Evolutionary conservation across 2,797 vertebrate species (phyloP).

Genomic region (Zenarchopterus dispar): DNA sequence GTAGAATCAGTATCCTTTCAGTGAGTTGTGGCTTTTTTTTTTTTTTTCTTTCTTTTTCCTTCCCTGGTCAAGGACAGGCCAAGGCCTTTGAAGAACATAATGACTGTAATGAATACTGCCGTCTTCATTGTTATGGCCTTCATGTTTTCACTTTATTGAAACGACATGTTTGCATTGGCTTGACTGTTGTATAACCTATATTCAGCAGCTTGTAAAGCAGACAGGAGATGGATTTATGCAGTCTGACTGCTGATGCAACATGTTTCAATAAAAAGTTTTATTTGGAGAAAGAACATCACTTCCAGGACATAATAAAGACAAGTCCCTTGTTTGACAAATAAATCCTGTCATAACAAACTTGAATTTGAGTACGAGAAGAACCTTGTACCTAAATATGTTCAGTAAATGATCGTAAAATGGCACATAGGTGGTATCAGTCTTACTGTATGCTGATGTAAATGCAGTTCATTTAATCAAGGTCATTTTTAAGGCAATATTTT

Average conservation of each 20-base stretch:
- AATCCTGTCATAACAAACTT: neutral
- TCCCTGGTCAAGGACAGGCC: slow-evolving; percentile 18
- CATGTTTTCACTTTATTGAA: too few species aligned
- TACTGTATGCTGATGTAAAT: neutral
- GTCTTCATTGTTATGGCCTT: slow-evolving; percentile 4
- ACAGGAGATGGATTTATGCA: neutral
- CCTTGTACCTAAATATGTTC: too few species aligned
- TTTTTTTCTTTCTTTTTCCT: neutral
- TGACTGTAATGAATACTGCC: neutral
- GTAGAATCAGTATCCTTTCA: neutral
- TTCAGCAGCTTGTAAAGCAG: slow-evolving; percentile 22
- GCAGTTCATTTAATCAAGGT: neutral
- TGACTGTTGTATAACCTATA: neutral
- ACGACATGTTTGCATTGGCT: neutral
- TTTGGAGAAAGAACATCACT: neutral
- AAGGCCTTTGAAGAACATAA: neutral
- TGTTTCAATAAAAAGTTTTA: slow-evolving; percentile 24
- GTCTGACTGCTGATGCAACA: neutral
- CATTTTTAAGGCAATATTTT: too few species aligned
- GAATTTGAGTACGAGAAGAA: neutral
- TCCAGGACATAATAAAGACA: slow-evolving; percentile 39
- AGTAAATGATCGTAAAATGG: neutral
- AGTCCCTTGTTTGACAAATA: neutral
- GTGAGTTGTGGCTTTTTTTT: neutral
- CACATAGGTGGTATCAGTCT: neutral